Percentiles rank a stretch among this genome's conserved stretches.
These are phyloP conservation scores for Oryzias curvinotus DNA, from an alignment of 2,113 vertebrate species.

Conservation along the genomic window DNA sequence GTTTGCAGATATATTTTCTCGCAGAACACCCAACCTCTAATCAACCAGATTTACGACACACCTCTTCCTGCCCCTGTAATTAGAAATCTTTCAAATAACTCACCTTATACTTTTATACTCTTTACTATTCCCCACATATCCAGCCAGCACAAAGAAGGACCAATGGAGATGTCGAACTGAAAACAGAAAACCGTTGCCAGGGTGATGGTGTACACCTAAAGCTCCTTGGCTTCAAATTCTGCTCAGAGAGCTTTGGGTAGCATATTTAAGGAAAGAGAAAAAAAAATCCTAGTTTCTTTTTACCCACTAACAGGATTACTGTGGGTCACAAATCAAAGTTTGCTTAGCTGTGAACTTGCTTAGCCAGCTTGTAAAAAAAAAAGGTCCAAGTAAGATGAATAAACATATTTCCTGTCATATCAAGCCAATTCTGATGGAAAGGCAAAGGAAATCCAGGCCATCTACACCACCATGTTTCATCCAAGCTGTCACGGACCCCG, in stretches of 20 bases:
- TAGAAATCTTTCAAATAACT: slow-evolving; percentile 75
- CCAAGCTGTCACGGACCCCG: slow-evolving; percentile 44
- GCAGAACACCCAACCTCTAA: slow-evolving; percentile 69
- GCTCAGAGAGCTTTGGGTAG: slow-evolving; percentile 39
- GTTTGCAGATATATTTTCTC: slow-evolving; percentile 70
- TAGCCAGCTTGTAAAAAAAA: slow-evolving; percentile 22
- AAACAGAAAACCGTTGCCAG: slow-evolving; percentile 75
- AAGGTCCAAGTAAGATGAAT: slow-evolving; percentile 32
- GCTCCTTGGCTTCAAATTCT: slow-evolving; percentile 56
- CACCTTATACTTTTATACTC: slow-evolving; percentile 70
- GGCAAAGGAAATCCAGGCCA: slow-evolving; percentile 45
- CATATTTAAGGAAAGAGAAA: slow-evolving; percentile 56
- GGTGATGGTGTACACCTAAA: slow-evolving; percentile 69
- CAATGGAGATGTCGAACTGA: slow-evolving; percentile 63
- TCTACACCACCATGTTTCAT: slow-evolving; percentile 27
- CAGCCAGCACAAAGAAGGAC: slow-evolving; percentile 54
- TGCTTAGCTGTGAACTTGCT: slow-evolving; percentile 56
- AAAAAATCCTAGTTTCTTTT: slow-evolving; percentile 28
- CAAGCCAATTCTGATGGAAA: slow-evolving; percentile 20
- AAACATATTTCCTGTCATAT: slow-evolving; percentile 24
- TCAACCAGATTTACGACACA: slow-evolving; percentile 71
- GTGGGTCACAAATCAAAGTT: slow-evolving; percentile 54
- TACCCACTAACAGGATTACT: slow-evolving; percentile 47
- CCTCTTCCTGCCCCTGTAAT: slow-evolving; percentile 68
- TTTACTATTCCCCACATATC: slow-evolving; percentile 71